Evolutionary conservation across 2,797 vertebrate species (phyloP).

Genomic region (Hemitrygon akajei): DNA sequence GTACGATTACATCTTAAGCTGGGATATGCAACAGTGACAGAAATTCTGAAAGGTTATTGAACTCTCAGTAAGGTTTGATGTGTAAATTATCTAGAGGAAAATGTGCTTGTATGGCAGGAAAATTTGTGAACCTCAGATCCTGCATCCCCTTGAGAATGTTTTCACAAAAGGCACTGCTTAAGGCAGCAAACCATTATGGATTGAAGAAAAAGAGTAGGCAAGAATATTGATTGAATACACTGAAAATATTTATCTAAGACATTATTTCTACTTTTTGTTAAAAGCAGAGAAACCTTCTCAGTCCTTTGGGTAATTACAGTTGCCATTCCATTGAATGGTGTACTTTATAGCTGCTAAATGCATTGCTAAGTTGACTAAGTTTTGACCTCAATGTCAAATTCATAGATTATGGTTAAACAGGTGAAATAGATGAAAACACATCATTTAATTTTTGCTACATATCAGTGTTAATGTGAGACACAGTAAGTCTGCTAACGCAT

Average conservation of each 20-base stretch:
- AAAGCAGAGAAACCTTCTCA: not conserved
- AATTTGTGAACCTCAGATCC: not conserved
- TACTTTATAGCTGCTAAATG: not conserved
- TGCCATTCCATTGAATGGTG: not conserved
- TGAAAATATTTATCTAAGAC: not conserved
- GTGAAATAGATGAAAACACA: not conserved
- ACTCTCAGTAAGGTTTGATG: not conserved
- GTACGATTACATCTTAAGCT: not conserved
- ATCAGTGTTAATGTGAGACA: not conserved
- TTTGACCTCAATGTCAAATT: not conserved
- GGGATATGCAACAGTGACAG: not conserved
- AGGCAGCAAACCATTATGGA: not conserved
- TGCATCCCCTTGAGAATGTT: not conserved
- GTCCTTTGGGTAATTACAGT: not conserved
- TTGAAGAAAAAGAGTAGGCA: not conserved
- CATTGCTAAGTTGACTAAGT: not conserved
- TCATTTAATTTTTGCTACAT: not conserved
- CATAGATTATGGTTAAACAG: not conserved
- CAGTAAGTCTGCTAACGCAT: not conserved
- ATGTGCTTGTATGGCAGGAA: not conserved
- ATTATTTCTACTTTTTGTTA: not conserved
- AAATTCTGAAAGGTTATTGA: not conserved
- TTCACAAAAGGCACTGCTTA: not conserved
- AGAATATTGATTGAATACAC: not conserved
- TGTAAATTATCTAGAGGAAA: not conserved